Base-by-base conservation (phyloP, 2,113 vertebrate genomes). In the Cephalopholis sonnerati region DNA sequence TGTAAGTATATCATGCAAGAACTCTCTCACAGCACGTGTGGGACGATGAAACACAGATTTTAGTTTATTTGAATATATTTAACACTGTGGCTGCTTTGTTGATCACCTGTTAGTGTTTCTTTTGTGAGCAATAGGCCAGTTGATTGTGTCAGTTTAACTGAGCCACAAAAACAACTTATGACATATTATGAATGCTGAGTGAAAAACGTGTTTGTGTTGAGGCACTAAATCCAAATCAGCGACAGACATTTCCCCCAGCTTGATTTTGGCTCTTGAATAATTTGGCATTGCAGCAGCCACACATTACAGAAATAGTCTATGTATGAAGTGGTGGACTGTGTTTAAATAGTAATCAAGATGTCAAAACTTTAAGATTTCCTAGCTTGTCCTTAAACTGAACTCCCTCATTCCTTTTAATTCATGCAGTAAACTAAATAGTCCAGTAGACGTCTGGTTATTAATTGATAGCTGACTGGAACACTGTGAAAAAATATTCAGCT, bases 181-280 rank as follows among this genome's bases (percentile, higher is more conserved):
- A 55, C 70, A 46, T 74, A 36, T 72, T 73, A 75, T 54, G 61
- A 50, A 4, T 41, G 22, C 29, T 48, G 5, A 58, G 74, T 62
- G 61, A 62, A 74, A 63, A 57, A 64, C 32, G n/a, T 36, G n/a
- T 78, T 77, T 75, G 53, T 27, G 39, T 24, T 32, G 48, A 71
- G 55, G 27, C 41, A 77, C 27, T 25, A 44, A 77, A 62, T 51
- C 79, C 61, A 82, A 77, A 89, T 84, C 67, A 83, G 65, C 12
- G 29, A 51, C 46, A 73, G 64, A 57, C 29, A 15, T 50, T n/a
- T 62, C 61, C 55, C 70, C 4, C 48, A 41, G 65, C 74, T 70
- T 84, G 72, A 86, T 74, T 86, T 69, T 70, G 59, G 41, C 50
- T 75, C 27, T 53, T 70, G 71, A 78, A 51, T 83, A 58, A 84